These are phyloP conservation scores for Natrix natrix DNA, from an alignment of 2,797 vertebrate species.

Conservation along the genomic window DNA sequence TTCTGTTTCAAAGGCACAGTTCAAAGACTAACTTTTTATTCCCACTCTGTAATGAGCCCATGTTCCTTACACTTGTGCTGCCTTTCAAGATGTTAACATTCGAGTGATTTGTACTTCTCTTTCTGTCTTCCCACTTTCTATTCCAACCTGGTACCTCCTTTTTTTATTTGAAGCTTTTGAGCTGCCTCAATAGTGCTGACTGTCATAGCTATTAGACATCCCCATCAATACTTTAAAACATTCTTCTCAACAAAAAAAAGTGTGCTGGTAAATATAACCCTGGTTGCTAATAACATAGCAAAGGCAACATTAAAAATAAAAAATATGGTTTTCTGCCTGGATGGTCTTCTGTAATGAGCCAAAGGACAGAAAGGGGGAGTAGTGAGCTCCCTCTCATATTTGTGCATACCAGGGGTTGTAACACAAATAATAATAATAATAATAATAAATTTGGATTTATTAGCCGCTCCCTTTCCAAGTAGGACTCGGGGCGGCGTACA, in stretches of 20 bases:
- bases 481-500: no score
- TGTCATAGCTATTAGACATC: conserved; percentile 46
- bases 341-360: no score
- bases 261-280: conserved; percentile 52
- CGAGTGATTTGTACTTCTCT: not conserved
- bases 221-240: conserved; percentile 49
- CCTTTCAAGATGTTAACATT: not conserved
- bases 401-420: no score
- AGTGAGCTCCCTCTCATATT: no score
- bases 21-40: conserved; percentile 11
- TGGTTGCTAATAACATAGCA: conserved; percentile 43
- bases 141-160: not conserved
- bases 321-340: no score
- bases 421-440: no score
- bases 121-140: not conserved
- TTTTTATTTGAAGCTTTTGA: conserved; percentile 36
- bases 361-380: no score
- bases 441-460: no score
- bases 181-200: conserved; percentile 14
- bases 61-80: conserved; percentile 2
- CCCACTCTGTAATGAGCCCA: conserved; percentile 34
- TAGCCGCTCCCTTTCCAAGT: no score
- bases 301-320: no score
- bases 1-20: conserved; percentile 1
- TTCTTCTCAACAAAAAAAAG: conserved; percentile 39